These are phyloP conservation scores for Rhagonycha fulva DNA, from an alignment of 2,888 invertebrate genomes.

Conservation along the genomic window DNA sequence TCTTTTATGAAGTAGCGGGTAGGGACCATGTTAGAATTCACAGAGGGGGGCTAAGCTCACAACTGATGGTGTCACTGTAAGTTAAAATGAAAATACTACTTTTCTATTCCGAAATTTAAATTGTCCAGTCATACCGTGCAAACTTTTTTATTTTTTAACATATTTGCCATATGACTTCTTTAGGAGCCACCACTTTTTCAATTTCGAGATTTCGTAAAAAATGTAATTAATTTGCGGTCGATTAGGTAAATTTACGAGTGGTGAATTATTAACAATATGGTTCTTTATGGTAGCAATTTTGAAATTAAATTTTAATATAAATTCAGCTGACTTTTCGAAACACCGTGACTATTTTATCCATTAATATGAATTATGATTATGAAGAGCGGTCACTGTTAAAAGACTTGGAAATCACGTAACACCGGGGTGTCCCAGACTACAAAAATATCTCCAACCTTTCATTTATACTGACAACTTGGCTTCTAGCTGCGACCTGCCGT, in stretches of 20 bases:
- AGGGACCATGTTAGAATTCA: conserved; percentile 38
- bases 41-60: conserved; percentile 41
- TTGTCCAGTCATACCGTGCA: not conserved
- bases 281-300: conserved; percentile 7
- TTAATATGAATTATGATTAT: conserved; percentile 30
- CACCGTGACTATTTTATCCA: conserved; percentile 17
- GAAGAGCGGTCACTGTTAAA: conserved; percentile 25
- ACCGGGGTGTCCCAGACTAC: conserved; percentile 34
- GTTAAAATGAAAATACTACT: conserved; percentile 19
- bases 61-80: conserved; percentile 37
- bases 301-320: conserved; percentile 23
- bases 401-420: conserved; percentile 32
- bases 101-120: conserved; percentile 4
- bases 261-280: conserved; percentile 12
- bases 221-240: not conserved
- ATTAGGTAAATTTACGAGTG: not conserved
- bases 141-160: not conserved
- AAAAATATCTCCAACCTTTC: conserved; percentile 31
- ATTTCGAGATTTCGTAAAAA: not conserved
- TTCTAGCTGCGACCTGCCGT: conserved; percentile 26
- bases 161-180: not conserved
- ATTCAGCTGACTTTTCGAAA: conserved; percentile 11
- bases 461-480: conserved; percentile 26
- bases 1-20: conserved; percentile 47
- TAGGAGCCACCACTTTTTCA: not conserved